Conservation (phyloP, 2,113 vertebrate species). For the Genyomyrus donnyi region DNA sequence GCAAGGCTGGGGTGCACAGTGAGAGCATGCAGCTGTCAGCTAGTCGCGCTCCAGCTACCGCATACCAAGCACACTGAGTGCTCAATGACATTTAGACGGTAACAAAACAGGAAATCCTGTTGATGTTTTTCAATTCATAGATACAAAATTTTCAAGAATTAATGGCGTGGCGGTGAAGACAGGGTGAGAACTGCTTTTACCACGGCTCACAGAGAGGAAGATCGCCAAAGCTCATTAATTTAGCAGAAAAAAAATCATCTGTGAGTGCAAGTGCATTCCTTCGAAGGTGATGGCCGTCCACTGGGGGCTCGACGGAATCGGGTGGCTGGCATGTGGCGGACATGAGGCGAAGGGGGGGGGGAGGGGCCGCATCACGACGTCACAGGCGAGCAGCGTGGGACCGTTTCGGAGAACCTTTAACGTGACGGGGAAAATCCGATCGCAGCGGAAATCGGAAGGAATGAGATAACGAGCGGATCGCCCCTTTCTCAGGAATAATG, state of each 20-base stretch:
- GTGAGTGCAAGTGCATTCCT: neutral
- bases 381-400: conserved; percentile 28
- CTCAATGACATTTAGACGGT: conserved; percentile 57
- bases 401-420: conserved; percentile 37
- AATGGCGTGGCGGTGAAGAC: neutral
- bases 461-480: neutral
- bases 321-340: conserved; percentile 36
- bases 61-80: neutral
- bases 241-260: neutral
- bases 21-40: neutral
- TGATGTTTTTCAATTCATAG: conserved; percentile 42
- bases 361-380: conserved; percentile 17
- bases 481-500: neutral
- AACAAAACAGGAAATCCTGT: conserved; percentile 67
- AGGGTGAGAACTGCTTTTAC: conserved; percentile 33
- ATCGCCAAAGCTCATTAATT: neutral
- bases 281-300: neutral
- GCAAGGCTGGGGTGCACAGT: neutral
- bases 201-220: neutral
- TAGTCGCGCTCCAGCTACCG: neutral
- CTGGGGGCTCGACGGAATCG: conserved; percentile 6
- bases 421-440: conserved; percentile 36
- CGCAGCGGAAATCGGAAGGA: conserved; percentile 29
- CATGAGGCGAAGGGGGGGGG: neutral
- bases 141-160: conserved; percentile 31